phyloP scores from a whole-genome alignment of 2,888 invertebrate species.

The Dicycla oo region DNA sequence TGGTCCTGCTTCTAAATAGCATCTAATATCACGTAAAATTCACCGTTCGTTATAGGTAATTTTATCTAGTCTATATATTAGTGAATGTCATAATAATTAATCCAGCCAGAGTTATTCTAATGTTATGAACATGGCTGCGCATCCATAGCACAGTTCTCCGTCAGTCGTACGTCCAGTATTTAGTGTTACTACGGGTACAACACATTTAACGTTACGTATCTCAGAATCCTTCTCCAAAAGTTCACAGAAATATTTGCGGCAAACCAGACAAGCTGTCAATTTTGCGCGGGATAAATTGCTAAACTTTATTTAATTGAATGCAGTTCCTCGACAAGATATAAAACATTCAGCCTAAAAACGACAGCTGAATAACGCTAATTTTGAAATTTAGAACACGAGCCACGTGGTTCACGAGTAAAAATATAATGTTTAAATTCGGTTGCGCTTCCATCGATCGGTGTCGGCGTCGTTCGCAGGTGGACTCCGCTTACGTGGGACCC shows the following conservation, averaged over 20 bases:
- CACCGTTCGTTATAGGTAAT: background rate
- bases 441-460: constrained; percentile 64
- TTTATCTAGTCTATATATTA: too few species aligned
- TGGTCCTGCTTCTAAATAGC: background rate
- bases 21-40: background rate
- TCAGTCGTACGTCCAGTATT: background rate
- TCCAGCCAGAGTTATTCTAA: too few species aligned
- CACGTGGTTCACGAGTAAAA: constrained; percentile 51
- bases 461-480: constrained; percentile 54
- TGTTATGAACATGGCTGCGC: background rate
- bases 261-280: constrained; percentile 20
- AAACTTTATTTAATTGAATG: constrained; percentile 25
- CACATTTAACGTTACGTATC: background rate
- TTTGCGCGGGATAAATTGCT: constrained; percentile 4
- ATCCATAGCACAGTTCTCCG: background rate
- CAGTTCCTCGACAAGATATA: constrained; percentile 16
- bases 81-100: background rate
- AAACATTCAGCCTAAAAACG: constrained; percentile 29
- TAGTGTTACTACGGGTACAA: background rate
- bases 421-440: constrained; percentile 63
- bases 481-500: constrained; percentile 69
- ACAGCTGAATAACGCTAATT: constrained; percentile 23
- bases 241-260: constrained; percentile 10
- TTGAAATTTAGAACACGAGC: constrained; percentile 40
- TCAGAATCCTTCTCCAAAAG: background rate